Conservation (phyloP, 2,888 invertebrate species). For the Sinhomidia bicolor region DNA sequence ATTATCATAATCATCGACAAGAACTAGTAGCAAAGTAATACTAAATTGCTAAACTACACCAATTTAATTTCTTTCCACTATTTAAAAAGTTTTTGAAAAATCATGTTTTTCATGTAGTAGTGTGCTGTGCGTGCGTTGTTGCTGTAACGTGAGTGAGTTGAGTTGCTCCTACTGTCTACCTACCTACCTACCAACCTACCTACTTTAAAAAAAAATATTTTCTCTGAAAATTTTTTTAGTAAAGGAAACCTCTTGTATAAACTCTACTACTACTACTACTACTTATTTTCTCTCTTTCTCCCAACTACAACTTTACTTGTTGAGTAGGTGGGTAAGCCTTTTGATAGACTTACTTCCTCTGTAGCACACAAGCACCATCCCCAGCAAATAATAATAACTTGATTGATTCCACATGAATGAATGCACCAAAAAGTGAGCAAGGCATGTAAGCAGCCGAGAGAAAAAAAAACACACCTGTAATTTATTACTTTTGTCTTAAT, state of each 20-base stretch:
- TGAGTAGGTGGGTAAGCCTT: no score
- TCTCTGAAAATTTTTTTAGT: no score
- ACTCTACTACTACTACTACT: no score
- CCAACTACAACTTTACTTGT: no score
- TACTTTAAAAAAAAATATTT: no score
- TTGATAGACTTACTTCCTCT: conserved; percentile 16
- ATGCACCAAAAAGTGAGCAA: conserved; percentile 34
- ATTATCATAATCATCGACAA: conserved; percentile 51
- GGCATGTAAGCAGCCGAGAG: not conserved
- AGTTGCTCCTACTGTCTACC: no score
- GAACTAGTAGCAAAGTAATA: not conserved
- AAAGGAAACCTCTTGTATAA: no score
- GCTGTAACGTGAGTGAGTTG: no score
- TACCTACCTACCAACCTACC: no score
- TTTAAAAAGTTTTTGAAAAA: not conserved
- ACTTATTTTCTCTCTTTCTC: no score
- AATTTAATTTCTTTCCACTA: not conserved
- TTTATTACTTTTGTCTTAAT: conserved; percentile 1
- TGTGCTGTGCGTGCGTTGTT: not conserved
- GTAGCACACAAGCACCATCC: not conserved
- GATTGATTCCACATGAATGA: conserved; percentile 66
- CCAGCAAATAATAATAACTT: conserved; percentile 8
- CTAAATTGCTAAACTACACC: conserved; percentile 9
- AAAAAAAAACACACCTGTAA: not conserved
- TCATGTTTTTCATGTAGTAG: not conserved